A percentile compares a stretch with the other conserved stretches of the same genome.
phyloP scores from a whole-genome alignment of 1,140 invertebrate species.

The Theocolax elegans region DNA sequence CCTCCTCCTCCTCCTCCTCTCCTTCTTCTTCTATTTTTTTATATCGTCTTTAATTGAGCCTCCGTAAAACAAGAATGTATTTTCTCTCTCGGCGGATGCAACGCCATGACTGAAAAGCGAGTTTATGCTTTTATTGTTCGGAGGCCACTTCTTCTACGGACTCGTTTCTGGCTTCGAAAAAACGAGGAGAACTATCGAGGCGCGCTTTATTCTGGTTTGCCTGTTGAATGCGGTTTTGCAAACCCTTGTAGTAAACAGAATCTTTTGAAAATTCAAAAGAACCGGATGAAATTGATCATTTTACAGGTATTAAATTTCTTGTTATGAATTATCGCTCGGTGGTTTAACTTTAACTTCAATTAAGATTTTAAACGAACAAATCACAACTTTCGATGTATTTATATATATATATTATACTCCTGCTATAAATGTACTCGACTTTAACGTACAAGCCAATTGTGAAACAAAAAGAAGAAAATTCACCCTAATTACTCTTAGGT shows the following conservation, averaged over 20 bases:
- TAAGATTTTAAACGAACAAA: too few species aligned
- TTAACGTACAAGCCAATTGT: too few species aligned
- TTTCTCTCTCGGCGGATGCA: conserved; percentile 49
- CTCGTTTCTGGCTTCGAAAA: conserved; percentile 29
- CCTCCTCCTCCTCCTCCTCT: conserved; percentile 13
- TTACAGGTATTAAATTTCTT: too few species aligned
- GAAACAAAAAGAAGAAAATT: too few species aligned
- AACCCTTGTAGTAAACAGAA: conserved; percentile 19
- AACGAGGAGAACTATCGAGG: conserved; percentile 12
- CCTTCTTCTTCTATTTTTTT: conserved; percentile 45
- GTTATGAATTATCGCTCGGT: too few species aligned
- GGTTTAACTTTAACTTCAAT: too few species aligned
- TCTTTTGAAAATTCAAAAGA: conserved; percentile 13
- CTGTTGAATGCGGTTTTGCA: conserved; percentile 7
- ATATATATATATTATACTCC: too few species aligned
- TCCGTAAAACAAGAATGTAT: conserved; percentile 54
- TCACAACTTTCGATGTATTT: too few species aligned
- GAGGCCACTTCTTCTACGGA: conserved; percentile 35
- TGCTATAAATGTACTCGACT: too few species aligned
- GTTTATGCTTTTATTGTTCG: conserved; percentile 61
- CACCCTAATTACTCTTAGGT: too few species aligned
- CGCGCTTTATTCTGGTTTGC: conserved; percentile 18
- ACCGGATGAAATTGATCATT: not conserved
- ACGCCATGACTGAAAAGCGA: conserved; percentile 48
- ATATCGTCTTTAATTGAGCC: conserved; percentile 60